phyloP scores from a whole-genome alignment of 30 jellyfish, hydroid and myxozoan species.

The Pseudorhiza aurosa region DNA sequence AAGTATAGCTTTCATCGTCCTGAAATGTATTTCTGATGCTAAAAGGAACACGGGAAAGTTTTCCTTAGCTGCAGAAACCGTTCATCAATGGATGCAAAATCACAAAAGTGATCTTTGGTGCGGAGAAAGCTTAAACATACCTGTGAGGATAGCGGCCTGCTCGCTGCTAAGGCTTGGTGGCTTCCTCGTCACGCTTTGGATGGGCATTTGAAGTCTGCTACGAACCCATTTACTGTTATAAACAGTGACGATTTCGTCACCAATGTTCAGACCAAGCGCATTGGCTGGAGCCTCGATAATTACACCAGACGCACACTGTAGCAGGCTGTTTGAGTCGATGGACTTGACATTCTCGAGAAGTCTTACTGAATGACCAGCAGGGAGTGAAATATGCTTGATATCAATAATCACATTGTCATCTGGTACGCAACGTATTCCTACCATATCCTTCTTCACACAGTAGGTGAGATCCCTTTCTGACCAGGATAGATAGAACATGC shows the following conservation, averaged over 20 bases:
- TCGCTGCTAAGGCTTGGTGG: constrained; percentile 8
- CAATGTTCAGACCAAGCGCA: constrained; percentile 7
- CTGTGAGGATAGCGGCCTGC: constrained; percentile 8
- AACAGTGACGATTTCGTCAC: constrained; percentile 45
- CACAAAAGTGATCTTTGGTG: no score
- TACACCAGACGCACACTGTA: constrained; percentile 44
- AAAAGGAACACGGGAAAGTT: no score
- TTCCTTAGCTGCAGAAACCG: no score
- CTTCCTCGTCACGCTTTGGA: constrained; percentile 1
- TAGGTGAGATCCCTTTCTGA: constrained; percentile 1
- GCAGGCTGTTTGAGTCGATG: neutral
- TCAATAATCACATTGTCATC: constrained; percentile 16
- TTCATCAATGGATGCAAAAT: neutral
- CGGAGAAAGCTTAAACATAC: neutral
- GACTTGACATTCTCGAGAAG: constrained; percentile 39
- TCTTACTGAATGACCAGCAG: constrained; percentile 22
- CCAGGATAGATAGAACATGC: constrained; percentile 53
- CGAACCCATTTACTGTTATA: constrained; percentile 57
- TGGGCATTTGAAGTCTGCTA: constrained; percentile 11
- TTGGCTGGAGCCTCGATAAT: neutral
- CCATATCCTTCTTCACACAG: constrained; percentile 16
- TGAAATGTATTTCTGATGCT: no score
- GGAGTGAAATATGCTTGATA: constrained; percentile 29
- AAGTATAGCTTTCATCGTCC: no score
- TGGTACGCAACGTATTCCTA: neutral